Evolutionary conservation across 2,797 vertebrate species (phyloP), one percentile per base, ranked within the genome.

Genomic region (Phalanger gymnotis): DNA sequence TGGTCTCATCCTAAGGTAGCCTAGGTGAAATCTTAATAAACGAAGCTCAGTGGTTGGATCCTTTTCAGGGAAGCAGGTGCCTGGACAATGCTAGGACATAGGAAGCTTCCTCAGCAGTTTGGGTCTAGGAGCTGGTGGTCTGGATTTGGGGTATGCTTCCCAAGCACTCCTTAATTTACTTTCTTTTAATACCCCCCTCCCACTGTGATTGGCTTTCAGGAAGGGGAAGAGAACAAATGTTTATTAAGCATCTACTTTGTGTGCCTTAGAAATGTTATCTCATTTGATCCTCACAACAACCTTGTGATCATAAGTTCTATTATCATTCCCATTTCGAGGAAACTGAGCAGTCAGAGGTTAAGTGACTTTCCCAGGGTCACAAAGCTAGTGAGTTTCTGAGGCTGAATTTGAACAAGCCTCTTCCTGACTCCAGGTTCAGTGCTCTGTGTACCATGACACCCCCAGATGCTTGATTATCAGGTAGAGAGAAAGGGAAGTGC

Each of bases 141-240:
- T 90, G n/a, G 90, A 47, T 94, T 90, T 89, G 51, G 90, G 51
- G 90, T 91, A 93, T 91, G 2, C 13, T 93, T 11, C 3, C 16
- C 94, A 54, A 91, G 53, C 87, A 90, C 90, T 52, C 91, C 47
- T 94, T 90, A 95, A 3, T 11, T 11, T 22, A 91, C 92, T 96
- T 25, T 40, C 93, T 93, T 57, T 22, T 58, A 91, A 95, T 95
- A 73, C 47, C 90, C 19, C 56, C n/a, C 90, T 12, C 56, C n/a
- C 87, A 25, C 2, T 30, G 92, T 0, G 25, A 34, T 19, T 34
- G 89, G 22, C 54, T 81, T 87, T 47, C 5, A 51, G 73, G 40
- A 87, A 87, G 40, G 22, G 73, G 73, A 87, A 87, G 40, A 0
- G 3, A 87, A 28, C 9, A 47, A 27, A 3, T 3, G 9, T 28